Evolutionary conservation across 2,797 vertebrate genomes (phyloP).

Genomic region (Cirrhinus mrigala): DNA sequence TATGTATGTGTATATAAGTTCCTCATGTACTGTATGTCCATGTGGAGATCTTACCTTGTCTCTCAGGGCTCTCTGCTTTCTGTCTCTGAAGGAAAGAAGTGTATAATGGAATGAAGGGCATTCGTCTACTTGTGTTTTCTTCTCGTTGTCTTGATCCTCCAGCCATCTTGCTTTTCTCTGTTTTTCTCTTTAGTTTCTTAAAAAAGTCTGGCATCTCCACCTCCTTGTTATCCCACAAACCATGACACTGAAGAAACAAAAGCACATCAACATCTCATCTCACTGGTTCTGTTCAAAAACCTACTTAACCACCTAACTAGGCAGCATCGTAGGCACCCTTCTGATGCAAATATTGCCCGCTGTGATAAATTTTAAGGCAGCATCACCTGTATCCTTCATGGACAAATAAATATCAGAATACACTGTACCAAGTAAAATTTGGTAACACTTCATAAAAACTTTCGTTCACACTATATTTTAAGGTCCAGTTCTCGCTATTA

Average conservation of each 20-base stretch:
- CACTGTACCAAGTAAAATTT: not conserved
- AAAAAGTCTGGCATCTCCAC: constrained; percentile 80
- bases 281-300: not conserved
- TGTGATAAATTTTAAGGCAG: not conserved
- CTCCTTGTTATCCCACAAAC: constrained; percentile 84
- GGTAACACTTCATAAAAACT: no score
- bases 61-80: constrained; percentile 54
- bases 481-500: no score
- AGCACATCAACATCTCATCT: not conserved
- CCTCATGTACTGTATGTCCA: no score
- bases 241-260: constrained; percentile 74
- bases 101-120: constrained; percentile 75
- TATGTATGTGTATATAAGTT: not conserved
- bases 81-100: constrained; percentile 69
- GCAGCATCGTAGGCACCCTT: not conserved
- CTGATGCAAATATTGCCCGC: not conserved
- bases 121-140: constrained; percentile 55
- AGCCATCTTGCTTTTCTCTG: constrained; percentile 75
- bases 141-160: constrained; percentile 61
- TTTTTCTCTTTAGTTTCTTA: constrained; percentile 79
- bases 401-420: not conserved
- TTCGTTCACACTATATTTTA: no score
- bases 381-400: not conserved
- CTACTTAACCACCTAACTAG: not conserved
- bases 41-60: not conserved